A percentile compares a stretch with the other conserved stretches of the same genome.
phyloP scores from a whole-genome alignment of 2,113 vertebrate species.

The Pogonocichla stellata region DNA sequence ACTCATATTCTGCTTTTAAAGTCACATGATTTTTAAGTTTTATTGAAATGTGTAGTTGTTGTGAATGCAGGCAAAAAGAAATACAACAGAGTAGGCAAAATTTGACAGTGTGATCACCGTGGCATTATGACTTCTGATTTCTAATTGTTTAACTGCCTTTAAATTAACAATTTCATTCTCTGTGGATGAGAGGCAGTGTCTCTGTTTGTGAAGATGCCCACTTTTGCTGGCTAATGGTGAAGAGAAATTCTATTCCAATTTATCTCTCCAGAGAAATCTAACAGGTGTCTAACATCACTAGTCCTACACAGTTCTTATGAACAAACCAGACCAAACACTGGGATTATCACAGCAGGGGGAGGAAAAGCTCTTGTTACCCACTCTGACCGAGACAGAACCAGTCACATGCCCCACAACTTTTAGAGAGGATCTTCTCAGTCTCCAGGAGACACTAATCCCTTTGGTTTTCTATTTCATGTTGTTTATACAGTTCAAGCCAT shows the following conservation, averaged over 20 bases:
- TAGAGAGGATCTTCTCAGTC: background rate
- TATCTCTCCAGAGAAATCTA: background rate
- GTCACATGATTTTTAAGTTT: background rate
- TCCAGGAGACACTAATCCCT: constrained; percentile 17
- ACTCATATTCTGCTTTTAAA: background rate
- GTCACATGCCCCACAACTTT: constrained; percentile 8
- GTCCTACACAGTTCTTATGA: background rate
- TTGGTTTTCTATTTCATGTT: constrained; percentile 33
- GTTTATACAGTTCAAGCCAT: constrained; percentile 18
- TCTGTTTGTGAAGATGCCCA: background rate
- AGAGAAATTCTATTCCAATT: background rate
- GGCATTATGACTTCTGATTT: background rate
- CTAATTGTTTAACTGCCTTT: background rate
- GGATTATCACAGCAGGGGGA: constrained; percentile 41
- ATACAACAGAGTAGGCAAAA: background rate
- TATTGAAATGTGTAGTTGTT: background rate
- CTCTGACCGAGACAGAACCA: background rate
- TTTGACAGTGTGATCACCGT: background rate
- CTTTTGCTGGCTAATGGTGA: background rate
- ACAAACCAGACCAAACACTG: constrained; percentile 31
- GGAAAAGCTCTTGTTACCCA: constrained; percentile 28
- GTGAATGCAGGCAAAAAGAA: background rate
- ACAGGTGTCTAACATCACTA: background rate
- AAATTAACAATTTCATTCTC: background rate
- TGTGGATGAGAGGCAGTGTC: background rate